Evolutionary conservation across 2,797 vertebrate genomes (phyloP).

Genomic region (Sebastes oblongus): DNA sequence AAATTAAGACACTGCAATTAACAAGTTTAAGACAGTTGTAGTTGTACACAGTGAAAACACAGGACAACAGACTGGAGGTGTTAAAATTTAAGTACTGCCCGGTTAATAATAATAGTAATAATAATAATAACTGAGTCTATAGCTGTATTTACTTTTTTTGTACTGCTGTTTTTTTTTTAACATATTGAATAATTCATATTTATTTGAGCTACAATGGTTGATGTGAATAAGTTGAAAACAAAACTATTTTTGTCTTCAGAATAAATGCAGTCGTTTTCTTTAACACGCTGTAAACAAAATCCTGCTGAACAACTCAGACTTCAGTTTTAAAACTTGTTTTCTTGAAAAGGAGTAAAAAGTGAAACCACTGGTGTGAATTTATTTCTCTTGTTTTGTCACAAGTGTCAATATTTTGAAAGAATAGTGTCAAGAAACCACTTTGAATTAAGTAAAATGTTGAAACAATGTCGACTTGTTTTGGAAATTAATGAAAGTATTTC

Average conservation of each 20-base stretch:
- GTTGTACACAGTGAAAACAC: constrained; percentile 19
- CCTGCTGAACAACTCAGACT: background rate
- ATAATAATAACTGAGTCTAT: background rate
- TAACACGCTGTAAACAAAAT: background rate
- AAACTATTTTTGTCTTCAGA: constrained; percentile 19
- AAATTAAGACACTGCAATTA: constrained; percentile 45
- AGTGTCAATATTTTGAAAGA: background rate
- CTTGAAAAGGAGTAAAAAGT: background rate
- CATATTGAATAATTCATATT: constrained; percentile 26
- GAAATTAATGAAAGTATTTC: constrained; percentile 5
- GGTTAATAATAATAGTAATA: background rate
- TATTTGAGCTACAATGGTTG: background rate
- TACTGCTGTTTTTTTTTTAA: background rate
- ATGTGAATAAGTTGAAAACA: background rate
- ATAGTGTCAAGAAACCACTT: background rate
- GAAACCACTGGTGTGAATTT: background rate
- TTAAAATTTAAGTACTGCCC: constrained; percentile 4
- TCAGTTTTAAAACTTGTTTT: background rate
- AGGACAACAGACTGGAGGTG: background rate
- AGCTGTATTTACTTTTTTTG: background rate
- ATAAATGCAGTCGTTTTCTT: background rate
- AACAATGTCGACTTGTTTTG: background rate
- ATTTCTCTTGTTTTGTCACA: background rate
- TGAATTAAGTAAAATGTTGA: background rate
- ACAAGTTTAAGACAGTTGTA: constrained; percentile 37